Conservation (phyloP, 2,797 vertebrate genomes). For the Crax fasciolata region DNA sequence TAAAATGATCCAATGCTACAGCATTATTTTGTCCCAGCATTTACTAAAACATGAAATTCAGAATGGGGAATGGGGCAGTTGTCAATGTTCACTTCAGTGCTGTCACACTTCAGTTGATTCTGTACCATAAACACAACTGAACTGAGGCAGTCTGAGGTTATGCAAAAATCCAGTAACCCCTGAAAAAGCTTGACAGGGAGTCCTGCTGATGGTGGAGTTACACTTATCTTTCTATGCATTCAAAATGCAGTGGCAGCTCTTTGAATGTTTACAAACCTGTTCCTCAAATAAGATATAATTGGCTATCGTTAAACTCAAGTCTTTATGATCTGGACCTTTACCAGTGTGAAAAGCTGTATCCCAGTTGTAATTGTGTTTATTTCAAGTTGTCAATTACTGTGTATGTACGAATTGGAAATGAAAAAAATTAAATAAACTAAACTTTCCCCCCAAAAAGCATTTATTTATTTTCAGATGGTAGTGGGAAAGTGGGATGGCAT, state of each 20-base stretch:
- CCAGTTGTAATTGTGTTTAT: constrained; percentile 54
- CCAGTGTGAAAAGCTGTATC: neutral
- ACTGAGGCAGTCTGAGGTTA: neutral
- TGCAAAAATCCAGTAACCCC: neutral
- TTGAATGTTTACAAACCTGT: constrained; percentile 2
- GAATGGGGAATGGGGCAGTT: neutral
- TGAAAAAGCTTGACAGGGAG: neutral
- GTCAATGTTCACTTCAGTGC: neutral
- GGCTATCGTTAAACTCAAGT: neutral
- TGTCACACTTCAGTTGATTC: neutral
- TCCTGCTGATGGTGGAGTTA: neutral
- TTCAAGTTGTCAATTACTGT: constrained; percentile 38
- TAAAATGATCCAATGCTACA: neutral
- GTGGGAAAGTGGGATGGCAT: neutral
- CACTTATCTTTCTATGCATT: neutral
- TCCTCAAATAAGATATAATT: neutral
- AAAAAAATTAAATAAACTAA: constrained; percentile 80
- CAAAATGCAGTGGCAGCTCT: constrained; percentile 28
- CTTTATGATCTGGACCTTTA: neutral
- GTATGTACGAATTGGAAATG: constrained; percentile 57
- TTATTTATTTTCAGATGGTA: neutral
- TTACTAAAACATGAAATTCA: fast-evolving
- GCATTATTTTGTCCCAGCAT: fast-evolving
- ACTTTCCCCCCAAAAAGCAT: constrained; percentile 70
- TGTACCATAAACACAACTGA: neutral